Evolutionary conservation across 1,140 invertebrate genomes (phyloP).

Genomic region (Drosophila pachea): DNA sequence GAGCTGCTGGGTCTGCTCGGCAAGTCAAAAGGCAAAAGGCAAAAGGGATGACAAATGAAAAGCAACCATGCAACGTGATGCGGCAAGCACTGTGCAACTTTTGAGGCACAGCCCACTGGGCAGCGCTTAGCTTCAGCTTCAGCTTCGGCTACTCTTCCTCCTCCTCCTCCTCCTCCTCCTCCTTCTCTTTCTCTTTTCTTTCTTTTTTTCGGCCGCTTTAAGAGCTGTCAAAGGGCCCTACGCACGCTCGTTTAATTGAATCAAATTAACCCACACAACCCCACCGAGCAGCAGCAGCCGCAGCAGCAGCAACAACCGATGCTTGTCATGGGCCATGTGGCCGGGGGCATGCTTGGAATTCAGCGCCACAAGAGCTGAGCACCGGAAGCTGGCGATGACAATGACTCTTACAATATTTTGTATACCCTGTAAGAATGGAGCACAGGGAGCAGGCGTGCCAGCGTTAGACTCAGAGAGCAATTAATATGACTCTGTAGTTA

Average conservation of each 20-base stretch:
- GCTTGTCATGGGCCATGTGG: conserved; percentile 57
- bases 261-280: conserved; percentile 66
- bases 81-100: conserved; percentile 68
- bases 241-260: conserved; percentile 65
- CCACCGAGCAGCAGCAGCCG: background rate
- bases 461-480: too few species aligned
- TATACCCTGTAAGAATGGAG: conserved; percentile 1
- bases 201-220: conserved; percentile 17
- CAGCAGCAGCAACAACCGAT: conserved; percentile 4
- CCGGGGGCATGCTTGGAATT: conserved; percentile 59
- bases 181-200: background rate
- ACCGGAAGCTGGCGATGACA: conserved; percentile 62
- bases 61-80: conserved; percentile 60
- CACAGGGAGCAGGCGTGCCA: background rate
- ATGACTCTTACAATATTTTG: conserved; percentile 39
- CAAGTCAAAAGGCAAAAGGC: background rate
- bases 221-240: conserved; percentile 48
- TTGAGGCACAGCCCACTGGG: conserved; percentile 41
- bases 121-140: conserved; percentile 16
- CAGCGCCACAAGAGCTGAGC: conserved; percentile 30
- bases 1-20: too few species aligned
- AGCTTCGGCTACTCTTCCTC: background rate
- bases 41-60: conserved; percentile 56
- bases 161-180: background rate
- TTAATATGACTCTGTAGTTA: too few species aligned